These are phyloP conservation scores for Homarus americanus DNA, from an alignment of 1,140 invertebrate species.

Conservation along the genomic window DNA sequence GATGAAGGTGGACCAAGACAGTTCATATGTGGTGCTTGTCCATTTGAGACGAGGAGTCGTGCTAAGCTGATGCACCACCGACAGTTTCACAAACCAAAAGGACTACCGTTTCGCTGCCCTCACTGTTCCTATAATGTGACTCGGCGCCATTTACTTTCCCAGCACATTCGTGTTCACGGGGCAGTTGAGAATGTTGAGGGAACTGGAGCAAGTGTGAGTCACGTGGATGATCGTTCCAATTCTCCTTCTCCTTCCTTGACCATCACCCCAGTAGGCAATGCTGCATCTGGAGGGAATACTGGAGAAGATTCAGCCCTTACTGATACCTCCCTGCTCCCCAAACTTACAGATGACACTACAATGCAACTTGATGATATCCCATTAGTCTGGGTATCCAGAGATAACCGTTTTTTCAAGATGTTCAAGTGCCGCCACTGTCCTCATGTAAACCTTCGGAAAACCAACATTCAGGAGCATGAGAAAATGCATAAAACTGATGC, in stretches of 20 bases:
- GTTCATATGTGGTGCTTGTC: constrained; percentile 86
- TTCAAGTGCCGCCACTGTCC: constrained; percentile 91
- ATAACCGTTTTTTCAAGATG: constrained; percentile 88
- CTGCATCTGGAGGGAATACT: constrained; percentile 54
- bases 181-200: constrained; percentile 76
- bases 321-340: constrained; percentile 73
- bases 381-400: constrained; percentile 85
- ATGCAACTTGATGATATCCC: constrained; percentile 81
- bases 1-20: constrained; percentile 78
- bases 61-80: constrained; percentile 91
- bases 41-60: constrained; percentile 89
- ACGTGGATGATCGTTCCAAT: constrained; percentile 63
- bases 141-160: constrained; percentile 87
- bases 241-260: constrained; percentile 72
- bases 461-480: constrained; percentile 91
- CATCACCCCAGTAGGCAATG: constrained; percentile 73
- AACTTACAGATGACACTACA: constrained; percentile 77
- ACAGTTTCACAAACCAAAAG: constrained; percentile 88
- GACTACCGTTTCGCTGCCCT: constrained; percentile 87
- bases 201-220: constrained; percentile 45
- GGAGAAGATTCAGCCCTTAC: constrained; percentile 50
- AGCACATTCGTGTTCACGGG: constrained; percentile 88
- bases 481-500: constrained; percentile 84
- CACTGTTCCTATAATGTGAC: constrained; percentile 90
- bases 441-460: constrained; percentile 87